Evolutionary conservation across 2,797 vertebrate species (phyloP).

Genomic region (Sus cebifrons): DNA sequence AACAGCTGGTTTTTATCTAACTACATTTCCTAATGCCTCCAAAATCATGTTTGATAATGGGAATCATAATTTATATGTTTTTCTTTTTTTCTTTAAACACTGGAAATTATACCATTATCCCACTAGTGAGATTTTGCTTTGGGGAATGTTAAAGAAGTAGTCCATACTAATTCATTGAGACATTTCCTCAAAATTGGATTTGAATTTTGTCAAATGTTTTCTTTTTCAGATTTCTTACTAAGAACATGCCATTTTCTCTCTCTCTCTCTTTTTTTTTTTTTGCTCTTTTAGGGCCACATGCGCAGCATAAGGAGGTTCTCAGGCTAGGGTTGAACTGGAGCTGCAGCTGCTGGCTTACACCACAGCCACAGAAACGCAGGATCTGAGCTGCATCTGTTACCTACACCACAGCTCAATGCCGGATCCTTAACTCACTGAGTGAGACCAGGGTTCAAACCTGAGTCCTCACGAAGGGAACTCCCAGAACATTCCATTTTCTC

Average conservation of each 20-base stretch:
- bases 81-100: background rate
- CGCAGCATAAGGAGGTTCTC: too few relatives aligned
- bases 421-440: too few relatives aligned
- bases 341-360: too few relatives aligned
- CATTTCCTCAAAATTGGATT: background rate
- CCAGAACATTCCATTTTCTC: background rate
- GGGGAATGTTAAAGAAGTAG: background rate
- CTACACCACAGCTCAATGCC: too few relatives aligned
- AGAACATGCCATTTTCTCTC: background rate
- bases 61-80: background rate
- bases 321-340: too few relatives aligned
- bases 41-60: background rate
- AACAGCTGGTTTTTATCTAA: background rate
- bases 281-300: too few relatives aligned
- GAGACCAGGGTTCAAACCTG: too few relatives aligned
- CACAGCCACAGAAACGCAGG: too few relatives aligned
- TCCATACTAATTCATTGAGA: background rate
- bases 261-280: too few relatives aligned
- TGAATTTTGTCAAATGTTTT: background rate
- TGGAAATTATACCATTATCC: background rate
- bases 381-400: too few relatives aligned
- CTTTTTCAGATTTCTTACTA: background rate
- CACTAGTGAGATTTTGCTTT: background rate
- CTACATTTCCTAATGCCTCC: background rate
- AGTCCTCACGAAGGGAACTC: too few relatives aligned